Evolutionary conservation across 2,797 vertebrate genomes (phyloP), one percentile per base, ranked within the genome.

Genomic region (Tiaroga cobitis): DNA sequence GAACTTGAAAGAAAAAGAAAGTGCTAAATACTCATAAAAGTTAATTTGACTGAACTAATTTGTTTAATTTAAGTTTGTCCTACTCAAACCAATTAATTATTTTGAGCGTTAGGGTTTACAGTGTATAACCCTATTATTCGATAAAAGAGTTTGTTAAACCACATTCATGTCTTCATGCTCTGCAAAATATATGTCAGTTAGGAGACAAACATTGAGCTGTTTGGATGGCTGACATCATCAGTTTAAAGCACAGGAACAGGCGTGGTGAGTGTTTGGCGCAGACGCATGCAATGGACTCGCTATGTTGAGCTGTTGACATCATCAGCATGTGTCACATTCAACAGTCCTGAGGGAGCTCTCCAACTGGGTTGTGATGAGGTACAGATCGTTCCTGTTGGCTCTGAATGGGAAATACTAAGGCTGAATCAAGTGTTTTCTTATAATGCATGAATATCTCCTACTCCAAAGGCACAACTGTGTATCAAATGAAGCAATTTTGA

Each of bases 301-400:
- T 82, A 59, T 82, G 70, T 68, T 49, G 68, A 86, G 65, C 43
- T 37, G 49, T 65, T 86, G 73, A 88, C 82, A 86, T 88, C 82
- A 89, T 68, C 54, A 37, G 86, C 19, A n/a, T 67, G 15, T 46
- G 51, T 69, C 70, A 77, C 77, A 83, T 9, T 75, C 26, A 75
- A 34, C n/a, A 41, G 26, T 83, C 75, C 72, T 51, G n/a, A 43
- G 81, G 46, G 49, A 34, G 43, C 61, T 65, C 39, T 76, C 32
- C 41, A 19, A 11, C 46, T 49, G 13, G 13, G n/a, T 11, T 68
- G 6, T 29, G 43, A 75, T 67, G 67, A 80, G 65, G 61, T 41
- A 41, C 32, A 81, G 51, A 72, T 81, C 34, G 1, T 54, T 15
- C 18, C 34, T 13, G 19, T 29, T 81, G 16, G 1, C 8, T 69